Evolutionary conservation across 2,888 invertebrate genomes (phyloP).

Genomic region (Sarcophaga variegata): DNA sequence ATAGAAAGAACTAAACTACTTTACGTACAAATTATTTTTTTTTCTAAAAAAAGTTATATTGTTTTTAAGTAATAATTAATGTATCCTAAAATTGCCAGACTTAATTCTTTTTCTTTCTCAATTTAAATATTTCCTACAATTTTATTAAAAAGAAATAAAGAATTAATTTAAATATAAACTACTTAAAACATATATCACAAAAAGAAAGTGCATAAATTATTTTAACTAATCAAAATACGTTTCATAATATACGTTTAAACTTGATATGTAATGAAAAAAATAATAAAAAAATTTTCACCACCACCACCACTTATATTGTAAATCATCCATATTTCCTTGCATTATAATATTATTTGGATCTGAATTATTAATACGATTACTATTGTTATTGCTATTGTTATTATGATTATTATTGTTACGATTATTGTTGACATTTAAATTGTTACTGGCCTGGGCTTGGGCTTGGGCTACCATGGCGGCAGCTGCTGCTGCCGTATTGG

Average conservation of each 20-base stretch:
- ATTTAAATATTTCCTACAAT: conserved; percentile 27
- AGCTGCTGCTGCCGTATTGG: conserved; percentile 83
- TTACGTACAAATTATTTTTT: no score
- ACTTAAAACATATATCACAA: conserved; percentile 67
- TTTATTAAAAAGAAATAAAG: conserved; percentile 14
- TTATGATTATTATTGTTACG: conserved; percentile 68
- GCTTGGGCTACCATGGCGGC: conserved; percentile 82
- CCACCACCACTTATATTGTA: conserved; percentile 81
- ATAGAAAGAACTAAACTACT: no score
- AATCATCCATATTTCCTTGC: conserved; percentile 80
- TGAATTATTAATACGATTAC: conserved; percentile 71
- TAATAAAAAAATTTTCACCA: conserved; percentile 75
- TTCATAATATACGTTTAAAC: neutral
- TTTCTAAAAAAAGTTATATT: no score
- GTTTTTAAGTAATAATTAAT: no score
- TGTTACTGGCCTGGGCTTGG: conserved; percentile 78
- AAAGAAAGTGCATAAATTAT: conserved; percentile 64
- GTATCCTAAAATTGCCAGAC: no score
- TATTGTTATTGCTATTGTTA: conserved; percentile 70
- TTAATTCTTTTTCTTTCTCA: conserved; percentile 18
- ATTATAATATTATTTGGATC: conserved; percentile 79
- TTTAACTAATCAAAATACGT: conserved; percentile 30
- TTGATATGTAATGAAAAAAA: neutral
- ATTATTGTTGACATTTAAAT: conserved; percentile 71
- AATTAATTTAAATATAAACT: conserved; percentile 30